Percentiles rank a stretch among this genome's conserved stretches.
Conservation (phyloP, 2,113 vertebrate genomes). For the Sardina pilchardus region DNA sequence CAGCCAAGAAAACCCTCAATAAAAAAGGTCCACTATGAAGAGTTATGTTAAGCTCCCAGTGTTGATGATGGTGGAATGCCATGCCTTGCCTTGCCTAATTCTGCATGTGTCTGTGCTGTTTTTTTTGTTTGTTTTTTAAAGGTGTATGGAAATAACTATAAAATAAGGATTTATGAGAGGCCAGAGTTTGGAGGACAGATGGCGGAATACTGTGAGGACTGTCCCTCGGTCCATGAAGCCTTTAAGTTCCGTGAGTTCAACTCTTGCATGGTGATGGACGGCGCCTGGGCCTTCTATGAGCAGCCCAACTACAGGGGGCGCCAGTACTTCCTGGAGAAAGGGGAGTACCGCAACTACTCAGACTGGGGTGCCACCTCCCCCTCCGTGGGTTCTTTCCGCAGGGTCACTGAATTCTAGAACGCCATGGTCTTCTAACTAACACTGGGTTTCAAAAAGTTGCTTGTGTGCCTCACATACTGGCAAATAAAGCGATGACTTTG, state of each 20-base stretch:
- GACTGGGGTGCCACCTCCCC: slow-evolving; percentile 63
- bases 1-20: slow-evolving; percentile 48
- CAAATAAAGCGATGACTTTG: not conserved
- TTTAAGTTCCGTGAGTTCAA: slow-evolving; percentile 56
- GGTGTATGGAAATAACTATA: slow-evolving; percentile 56
- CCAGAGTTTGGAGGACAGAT: slow-evolving; percentile 56
- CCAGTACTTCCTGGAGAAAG: slow-evolving; percentile 67
- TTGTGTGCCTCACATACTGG: not conserved
- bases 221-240: slow-evolving; percentile 52
- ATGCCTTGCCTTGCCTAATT: slow-evolving; percentile 1
- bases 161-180: slow-evolving; percentile 55
- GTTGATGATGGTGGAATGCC: not conserved
- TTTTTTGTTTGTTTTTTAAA: too few species aligned
- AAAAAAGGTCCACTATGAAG: slow-evolving; percentile 12
- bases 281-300: slow-evolving; percentile 62
- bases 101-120: not conserved
- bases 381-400: slow-evolving; percentile 58
- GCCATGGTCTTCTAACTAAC: not conserved
- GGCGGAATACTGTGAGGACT: slow-evolving; percentile 57
- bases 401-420: slow-evolving; percentile 52
- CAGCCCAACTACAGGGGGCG: slow-evolving; percentile 58
- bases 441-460: not conserved
- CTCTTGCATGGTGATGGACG: slow-evolving; percentile 61
- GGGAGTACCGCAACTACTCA: slow-evolving; percentile 60
- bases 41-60: not conserved